Conservation (phyloP, 2,113 vertebrate genomes). For the Calcarius ornatus region DNA sequence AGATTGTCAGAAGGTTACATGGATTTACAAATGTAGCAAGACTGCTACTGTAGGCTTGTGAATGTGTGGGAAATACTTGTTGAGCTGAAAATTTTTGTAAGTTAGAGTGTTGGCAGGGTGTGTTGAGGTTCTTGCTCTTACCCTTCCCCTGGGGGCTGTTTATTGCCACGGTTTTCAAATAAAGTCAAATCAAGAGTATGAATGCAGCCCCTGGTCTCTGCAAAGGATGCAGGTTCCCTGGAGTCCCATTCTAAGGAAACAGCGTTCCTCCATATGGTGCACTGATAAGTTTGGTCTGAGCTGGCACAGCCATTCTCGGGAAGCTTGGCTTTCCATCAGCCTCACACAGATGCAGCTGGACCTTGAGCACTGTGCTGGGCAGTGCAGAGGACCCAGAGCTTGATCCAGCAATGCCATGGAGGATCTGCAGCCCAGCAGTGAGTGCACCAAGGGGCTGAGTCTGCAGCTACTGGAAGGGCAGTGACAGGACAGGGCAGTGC, state of each 20-base stretch:
- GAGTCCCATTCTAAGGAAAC: background rate
- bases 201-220: background rate
- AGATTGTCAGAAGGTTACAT: background rate
- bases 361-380: background rate
- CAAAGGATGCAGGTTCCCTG: too few relatives aligned
- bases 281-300: background rate
- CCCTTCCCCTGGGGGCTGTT: accelerated
- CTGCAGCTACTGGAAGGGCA: background rate
- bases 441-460: background rate
- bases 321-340: background rate
- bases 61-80: background rate
- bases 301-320: background rate
- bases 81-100: background rate
- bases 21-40: background rate
- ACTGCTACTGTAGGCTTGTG: background rate
- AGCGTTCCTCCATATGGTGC: accelerated
- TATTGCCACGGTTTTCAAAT: background rate
- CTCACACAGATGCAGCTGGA: background rate
- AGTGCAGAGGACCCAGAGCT: too few relatives aligned
- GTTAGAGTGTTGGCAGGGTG: background rate
- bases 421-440: background rate
- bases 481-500: background rate
- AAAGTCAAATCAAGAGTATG: background rate
- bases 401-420: background rate
- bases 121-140: background rate